Base-by-base conservation (phyloP, 2,888 invertebrate genomes). In the Trypoxylon attenuatum region DNA sequence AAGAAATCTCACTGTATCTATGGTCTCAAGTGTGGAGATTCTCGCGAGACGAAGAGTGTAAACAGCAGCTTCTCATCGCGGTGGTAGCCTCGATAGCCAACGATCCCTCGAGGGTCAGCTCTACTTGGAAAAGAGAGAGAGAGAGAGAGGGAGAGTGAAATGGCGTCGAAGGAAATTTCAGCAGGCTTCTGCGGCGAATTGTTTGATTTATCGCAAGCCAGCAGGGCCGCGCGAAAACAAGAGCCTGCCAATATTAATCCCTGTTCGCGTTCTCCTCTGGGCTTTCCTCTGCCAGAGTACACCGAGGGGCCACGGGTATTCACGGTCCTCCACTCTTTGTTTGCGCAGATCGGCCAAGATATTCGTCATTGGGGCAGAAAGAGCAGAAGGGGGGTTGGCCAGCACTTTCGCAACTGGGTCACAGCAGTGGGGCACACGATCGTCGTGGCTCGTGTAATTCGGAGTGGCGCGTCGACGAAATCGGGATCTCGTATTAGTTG, bases 401-500 rank as follows among this genome's bases (percentile, higher is more conserved):
- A 53, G 46, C 65, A 61, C 65, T 65, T 67, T 64, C 60, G 56
- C 47, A 69, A 76, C 50, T 73, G 66, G 73, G 74, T 78, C 73
- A 58, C 33, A 58, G 52, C 51, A 53, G 68, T 47, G 54, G 41
- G 49, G 42, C 55, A 51, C 54, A 50, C 52, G 41, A 19, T 15
- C 42, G 22, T 13, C n/a, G 29, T 33, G n/a, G 4, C 55, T 56
- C 55, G 39, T 52, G 53, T 52, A 57, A 68, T 57, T 64, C 57
- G n/a, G n/a, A n/a, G n/a, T n/a, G n/a, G n/a, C 47, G 33, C 55
- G 60, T 13, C 47, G 50, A 41, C 58, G 62, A 68, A 77, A 74
- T 76, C 66, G 57, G 64, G 71, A 74, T 73, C 70, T 43, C 56
- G 68, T 67, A 73, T 73, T 74, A 78, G 62, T 53, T n/a, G n/a